These are phyloP conservation scores for Seriola quinqueradiata DNA, from an alignment of 2,113 vertebrate genomes.

Conservation along the genomic window DNA sequence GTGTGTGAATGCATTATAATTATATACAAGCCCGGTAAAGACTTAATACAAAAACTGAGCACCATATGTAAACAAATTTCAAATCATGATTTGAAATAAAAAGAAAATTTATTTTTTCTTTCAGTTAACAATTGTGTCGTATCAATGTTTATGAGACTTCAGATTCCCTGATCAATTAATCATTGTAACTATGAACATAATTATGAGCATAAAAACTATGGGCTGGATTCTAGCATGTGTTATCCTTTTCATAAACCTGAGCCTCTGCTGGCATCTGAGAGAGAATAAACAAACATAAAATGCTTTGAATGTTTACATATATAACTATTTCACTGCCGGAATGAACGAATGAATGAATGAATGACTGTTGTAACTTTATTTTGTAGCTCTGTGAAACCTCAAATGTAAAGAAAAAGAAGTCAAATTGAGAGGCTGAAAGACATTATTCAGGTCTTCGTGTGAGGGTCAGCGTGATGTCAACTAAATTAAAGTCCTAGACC, in stretches of 20 bases:
- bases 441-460: background rate
- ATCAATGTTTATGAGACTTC: slow-evolving; percentile 27
- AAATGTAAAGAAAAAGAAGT: background rate
- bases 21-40: slow-evolving; percentile 3
- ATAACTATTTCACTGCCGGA: background rate
- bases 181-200: background rate
- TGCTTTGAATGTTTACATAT: background rate
- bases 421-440: background rate
- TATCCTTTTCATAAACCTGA: slow-evolving; percentile 2
- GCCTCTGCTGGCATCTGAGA: background rate
- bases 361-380: background rate
- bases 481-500: background rate
- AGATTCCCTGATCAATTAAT: slow-evolving; percentile 42
- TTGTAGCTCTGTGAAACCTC: background rate
- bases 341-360: background rate
- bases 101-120: background rate
- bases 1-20: background rate
- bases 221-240: slow-evolving; percentile 20
- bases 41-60: background rate
- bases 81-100: background rate
- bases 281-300: background rate
- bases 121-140: background rate
- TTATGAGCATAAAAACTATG: slow-evolving; percentile 17
- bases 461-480: background rate
- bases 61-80: background rate